phyloP scores from a whole-genome alignment of 1,140 invertebrate genomes.

The Cotesia glomerata region DNA sequence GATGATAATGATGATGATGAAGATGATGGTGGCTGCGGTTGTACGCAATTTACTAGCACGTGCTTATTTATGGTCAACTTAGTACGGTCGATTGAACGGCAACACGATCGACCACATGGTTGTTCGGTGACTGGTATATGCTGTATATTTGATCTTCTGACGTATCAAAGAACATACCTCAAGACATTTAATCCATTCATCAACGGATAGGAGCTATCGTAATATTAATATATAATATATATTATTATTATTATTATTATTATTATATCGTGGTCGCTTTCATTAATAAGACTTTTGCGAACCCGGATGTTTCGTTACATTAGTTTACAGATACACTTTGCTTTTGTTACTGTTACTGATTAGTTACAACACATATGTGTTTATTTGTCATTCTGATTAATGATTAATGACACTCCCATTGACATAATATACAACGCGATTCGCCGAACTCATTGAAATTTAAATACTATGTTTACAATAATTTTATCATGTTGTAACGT shows the following conservation, averaged over 20 bases:
- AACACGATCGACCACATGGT: slow-evolving; percentile 6
- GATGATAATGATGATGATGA: background rate
- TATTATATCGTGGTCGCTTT: background rate
- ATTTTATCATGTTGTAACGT: background rate
- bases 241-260: too few relatives aligned
- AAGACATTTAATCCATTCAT: slow-evolving; percentile 10
- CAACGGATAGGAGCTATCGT: background rate
- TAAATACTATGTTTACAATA: background rate
- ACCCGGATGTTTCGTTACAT: background rate
- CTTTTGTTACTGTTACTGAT: background rate
- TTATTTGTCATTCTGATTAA: too few relatives aligned
- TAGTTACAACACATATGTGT: background rate
- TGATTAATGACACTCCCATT: too few relatives aligned
- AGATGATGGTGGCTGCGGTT: background rate
- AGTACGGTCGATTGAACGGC: slow-evolving; percentile 9
- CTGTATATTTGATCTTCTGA: slow-evolving; percentile 4
- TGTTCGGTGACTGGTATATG: too few relatives aligned
- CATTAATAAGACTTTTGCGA: background rate
- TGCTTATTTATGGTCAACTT: slow-evolving; percentile 3
- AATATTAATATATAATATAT: background rate
- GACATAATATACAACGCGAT: too few relatives aligned
- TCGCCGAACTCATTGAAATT: too few relatives aligned
- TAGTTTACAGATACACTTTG: background rate
- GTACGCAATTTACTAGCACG: background rate
- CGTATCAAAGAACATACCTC: slow-evolving; percentile 2